phyloP scores from a whole-genome alignment of 2,113 vertebrate genomes.

The Rhea pennata region DNA sequence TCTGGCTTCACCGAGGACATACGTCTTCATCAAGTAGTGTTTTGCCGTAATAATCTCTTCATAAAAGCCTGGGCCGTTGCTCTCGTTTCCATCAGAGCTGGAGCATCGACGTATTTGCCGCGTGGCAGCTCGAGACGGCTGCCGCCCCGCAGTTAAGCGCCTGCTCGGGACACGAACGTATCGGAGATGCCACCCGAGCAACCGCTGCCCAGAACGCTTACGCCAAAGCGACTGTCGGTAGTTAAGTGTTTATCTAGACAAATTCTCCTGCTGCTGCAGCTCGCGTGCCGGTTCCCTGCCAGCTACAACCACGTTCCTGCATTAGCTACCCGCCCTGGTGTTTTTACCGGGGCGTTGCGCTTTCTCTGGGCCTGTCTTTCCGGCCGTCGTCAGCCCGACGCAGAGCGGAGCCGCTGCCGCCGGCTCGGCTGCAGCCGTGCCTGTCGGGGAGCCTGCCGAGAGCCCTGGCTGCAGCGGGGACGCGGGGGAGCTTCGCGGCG shows the following conservation, averaged over 20 bases:
- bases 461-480: no score
- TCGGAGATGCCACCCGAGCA: background rate
- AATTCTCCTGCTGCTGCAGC: constrained; percentile 36
- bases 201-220: background rate
- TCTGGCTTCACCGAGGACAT: background rate
- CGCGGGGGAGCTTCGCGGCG: no score
- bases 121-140: fast-evolving
- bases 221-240: background rate
- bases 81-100: background rate
- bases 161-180: background rate
- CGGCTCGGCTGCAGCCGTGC: no score
- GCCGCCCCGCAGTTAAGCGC: background rate
- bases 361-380: background rate
- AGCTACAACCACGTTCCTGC: background rate
- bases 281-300: background rate
- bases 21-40: background rate
- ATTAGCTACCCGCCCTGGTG: background rate
- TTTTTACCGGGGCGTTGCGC: background rate
- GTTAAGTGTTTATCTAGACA: background rate
- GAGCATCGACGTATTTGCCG: background rate
- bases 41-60: background rate
- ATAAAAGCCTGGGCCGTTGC: background rate
- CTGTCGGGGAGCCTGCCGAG: no score
- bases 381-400: no score
- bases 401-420: no score